phyloP scores from a whole-genome alignment of 2,113 vertebrate genomes.

The Hypanus sabinus region DNA sequence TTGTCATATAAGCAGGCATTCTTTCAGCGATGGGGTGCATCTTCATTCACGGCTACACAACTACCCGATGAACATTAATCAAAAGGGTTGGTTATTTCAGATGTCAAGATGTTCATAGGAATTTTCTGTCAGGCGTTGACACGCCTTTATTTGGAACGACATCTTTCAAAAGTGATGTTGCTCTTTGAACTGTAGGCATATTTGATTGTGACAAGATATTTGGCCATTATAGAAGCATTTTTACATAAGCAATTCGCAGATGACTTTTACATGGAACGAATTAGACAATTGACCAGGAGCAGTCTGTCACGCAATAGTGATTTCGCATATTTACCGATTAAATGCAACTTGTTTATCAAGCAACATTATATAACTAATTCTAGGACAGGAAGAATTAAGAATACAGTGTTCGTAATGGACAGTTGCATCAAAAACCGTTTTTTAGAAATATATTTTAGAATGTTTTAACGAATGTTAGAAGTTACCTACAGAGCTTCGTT shows the following conservation, averaged over 20 bases:
- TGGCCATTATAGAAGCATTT: slow-evolving; percentile 42
- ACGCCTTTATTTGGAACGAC: slow-evolving; percentile 56
- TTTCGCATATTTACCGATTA: background rate
- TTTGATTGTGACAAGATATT: slow-evolving; percentile 52
- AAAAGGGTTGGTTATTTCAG: slow-evolving; percentile 49
- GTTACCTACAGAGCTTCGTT: background rate
- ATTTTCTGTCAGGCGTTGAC: slow-evolving; percentile 56
- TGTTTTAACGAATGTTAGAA: background rate
- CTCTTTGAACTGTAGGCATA: slow-evolving; percentile 44
- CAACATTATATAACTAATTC: background rate
- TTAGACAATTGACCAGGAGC: background rate
- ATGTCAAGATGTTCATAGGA: slow-evolving; percentile 56
- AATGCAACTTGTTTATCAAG: background rate
- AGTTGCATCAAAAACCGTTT: background rate
- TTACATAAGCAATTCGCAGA: slow-evolving; percentile 41
- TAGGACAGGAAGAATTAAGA: background rate
- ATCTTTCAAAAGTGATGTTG: slow-evolving; percentile 56
- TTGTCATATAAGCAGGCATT: background rate
- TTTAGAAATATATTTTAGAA: background rate
- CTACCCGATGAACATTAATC: slow-evolving; percentile 51
- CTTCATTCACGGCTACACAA: background rate
- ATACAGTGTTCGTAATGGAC: background rate
- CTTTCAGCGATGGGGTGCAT: too few species aligned
- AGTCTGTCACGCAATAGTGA: background rate
- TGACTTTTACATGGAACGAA: background rate